Evolutionary conservation across 1,140 invertebrate species (phyloP), one percentile per base, ranked within the genome.

Genomic region (Bombus haemorrhoidalis): DNA sequence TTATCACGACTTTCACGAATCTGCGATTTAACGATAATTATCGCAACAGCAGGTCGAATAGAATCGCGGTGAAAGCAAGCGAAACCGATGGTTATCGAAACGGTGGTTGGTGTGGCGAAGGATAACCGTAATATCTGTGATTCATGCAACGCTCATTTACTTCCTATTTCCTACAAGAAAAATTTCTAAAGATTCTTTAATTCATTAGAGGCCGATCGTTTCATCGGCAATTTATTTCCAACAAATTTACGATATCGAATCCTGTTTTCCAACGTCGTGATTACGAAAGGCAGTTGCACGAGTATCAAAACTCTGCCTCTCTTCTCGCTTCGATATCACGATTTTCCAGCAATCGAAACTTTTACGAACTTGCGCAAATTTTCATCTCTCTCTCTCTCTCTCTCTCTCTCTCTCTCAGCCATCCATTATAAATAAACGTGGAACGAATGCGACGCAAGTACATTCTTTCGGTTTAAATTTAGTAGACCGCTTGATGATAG

Each of bases 21-120:
- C 59, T 32, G 41, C 22, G 78, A 85, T 81, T 85, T 41, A 69
- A 78, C 64, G 84, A 68, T 75, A 81, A 85, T 85, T 85, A 81
- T 66, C 83, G 57, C 41, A 12, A 32, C 47, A 22, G 28, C 74
- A 41, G 47, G 18, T 22, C 64, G 71, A 64, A 53, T 68, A 34
- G 82, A 69, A 73, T 85, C 76, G 15, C 68, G 71, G 84, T 85
- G 84, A 85, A 85, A 85, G 84, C 62, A 71, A 81, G 59, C 79
- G 47, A 74, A 73, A 72, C 41, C 53, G 83, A 74, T 75, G 25
- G 32, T 81, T 80, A 72, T 71, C 83, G 39, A n/a, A 41, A 34
- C 10, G 34, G 5, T 13, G 15, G 4, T 39, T 4, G 8, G 28
- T 5, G 64, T 32, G 25, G 43, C 32, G 6, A 28, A 12, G 37